Evolutionary conservation across 2,888 invertebrate genomes (phyloP).

Genomic region (Nephrotoma guestfalica): DNA sequence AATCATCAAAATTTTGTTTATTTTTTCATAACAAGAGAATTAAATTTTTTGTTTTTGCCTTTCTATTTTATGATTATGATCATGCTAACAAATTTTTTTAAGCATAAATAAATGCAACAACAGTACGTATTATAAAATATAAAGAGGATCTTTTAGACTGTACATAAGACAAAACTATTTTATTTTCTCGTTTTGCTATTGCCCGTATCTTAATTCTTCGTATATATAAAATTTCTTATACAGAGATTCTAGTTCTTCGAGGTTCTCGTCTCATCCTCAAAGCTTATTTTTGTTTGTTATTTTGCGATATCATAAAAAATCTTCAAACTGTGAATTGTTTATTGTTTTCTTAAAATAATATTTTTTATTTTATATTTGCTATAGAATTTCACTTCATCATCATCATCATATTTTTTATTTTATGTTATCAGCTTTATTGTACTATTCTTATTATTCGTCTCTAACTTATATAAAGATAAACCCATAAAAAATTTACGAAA

Average conservation of each 20-base stretch:
- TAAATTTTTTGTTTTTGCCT: neutral
- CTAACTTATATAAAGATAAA: neutral
- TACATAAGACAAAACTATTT: neutral
- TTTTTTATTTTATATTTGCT: neutral
- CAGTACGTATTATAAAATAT: neutral
- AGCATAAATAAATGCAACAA: neutral
- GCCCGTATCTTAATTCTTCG: neutral
- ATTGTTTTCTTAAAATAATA: neutral
- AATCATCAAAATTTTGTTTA: neutral
- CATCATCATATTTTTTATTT: neutral
- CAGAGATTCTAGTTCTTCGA: neutral
- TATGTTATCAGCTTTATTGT: neutral
- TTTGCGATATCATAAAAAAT: neutral
- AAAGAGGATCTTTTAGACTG: neutral
- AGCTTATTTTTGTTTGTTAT: neutral
- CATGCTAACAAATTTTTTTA: neutral
- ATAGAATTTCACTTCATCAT: neutral
- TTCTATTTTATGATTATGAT: neutral
- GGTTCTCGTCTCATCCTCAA: neutral
- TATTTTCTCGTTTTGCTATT: neutral
- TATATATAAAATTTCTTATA: neutral
- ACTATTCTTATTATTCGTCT: neutral
- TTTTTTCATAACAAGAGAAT: neutral
- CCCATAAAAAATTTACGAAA: neutral
- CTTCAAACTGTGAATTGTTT: neutral